These are phyloP conservation scores for Podabrus alpinus DNA, from an alignment of 2,888 invertebrate genomes.

Conservation along the genomic window DNA sequence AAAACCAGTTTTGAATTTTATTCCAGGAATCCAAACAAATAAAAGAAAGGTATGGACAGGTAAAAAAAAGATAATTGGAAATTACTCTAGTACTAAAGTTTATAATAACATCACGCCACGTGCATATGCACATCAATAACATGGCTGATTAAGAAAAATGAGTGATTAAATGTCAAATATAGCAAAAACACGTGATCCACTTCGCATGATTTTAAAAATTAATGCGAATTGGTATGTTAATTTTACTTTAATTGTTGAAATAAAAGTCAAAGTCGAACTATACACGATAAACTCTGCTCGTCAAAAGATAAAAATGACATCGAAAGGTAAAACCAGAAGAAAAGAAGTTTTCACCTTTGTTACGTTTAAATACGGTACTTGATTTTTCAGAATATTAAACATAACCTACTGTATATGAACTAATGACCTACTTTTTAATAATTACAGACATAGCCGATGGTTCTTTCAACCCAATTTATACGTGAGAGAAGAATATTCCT, in stretches of 20 bases:
- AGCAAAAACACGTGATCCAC: neutral
- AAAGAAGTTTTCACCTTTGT: neutral
- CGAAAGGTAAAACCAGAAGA: neutral
- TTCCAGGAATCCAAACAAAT: too few species aligned
- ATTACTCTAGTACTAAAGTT: neutral
- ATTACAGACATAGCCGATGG: neutral
- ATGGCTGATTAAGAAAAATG: neutral
- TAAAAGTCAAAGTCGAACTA: neutral
- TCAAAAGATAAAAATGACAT: neutral
- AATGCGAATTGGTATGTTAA: neutral
- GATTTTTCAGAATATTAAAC: neutral
- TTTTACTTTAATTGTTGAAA: neutral
- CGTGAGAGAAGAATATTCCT: neutral
- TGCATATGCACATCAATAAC: neutral
- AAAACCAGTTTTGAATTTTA: too few species aligned
- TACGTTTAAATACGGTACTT: neutral
- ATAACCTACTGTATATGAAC: neutral
- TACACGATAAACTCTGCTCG: neutral
- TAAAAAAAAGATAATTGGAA: neutral
- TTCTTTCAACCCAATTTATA: neutral
- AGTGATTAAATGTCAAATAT: neutral
- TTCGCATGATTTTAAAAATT: neutral
- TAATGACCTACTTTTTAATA: neutral
- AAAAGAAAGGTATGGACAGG: too few species aligned
- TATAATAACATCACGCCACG: neutral